Conservation (phyloP, 1,140 invertebrate genomes). For the Gryllus bimaculatus region DNA sequence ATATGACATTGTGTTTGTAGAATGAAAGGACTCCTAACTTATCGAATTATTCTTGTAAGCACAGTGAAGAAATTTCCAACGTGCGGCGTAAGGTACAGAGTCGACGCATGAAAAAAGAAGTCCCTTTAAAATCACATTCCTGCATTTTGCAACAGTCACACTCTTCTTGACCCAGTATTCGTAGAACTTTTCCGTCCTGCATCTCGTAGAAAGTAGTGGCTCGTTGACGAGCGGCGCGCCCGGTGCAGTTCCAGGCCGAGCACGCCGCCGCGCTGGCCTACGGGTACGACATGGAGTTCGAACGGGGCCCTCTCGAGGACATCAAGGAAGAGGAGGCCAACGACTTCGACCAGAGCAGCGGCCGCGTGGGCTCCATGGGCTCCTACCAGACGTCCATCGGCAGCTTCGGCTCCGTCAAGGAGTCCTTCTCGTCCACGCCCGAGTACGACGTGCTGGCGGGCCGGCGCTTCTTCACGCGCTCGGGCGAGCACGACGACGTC, state of each 20-base stretch:
- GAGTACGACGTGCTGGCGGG: slow-evolving; percentile 75
- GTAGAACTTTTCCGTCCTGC: too few relatives aligned
- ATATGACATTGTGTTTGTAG: too few relatives aligned
- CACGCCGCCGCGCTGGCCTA: slow-evolving; percentile 49
- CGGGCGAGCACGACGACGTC: slow-evolving; percentile 79
- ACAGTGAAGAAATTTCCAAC: too few relatives aligned
- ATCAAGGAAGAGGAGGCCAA: slow-evolving; percentile 83
- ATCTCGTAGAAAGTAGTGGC: too few relatives aligned
- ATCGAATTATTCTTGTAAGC: too few relatives aligned
- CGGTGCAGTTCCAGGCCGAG: slow-evolving; percentile 56
- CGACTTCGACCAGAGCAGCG: slow-evolving; percentile 71
- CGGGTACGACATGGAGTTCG: slow-evolving; percentile 59
- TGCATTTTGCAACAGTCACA: too few relatives aligned
- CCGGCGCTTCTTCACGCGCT: slow-evolving; percentile 63
- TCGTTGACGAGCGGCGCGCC: too few relatives aligned
- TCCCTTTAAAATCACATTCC: too few relatives aligned
- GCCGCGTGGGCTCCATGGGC: slow-evolving; percentile 64
- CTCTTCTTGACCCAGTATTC: too few relatives aligned
- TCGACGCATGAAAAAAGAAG: too few relatives aligned
- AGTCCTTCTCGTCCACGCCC: slow-evolving; percentile 69
- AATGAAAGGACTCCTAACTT: too few relatives aligned
- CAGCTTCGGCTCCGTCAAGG: slow-evolving; percentile 63
- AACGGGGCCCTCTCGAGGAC: slow-evolving; percentile 72
- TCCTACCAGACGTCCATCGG: slow-evolving; percentile 71
- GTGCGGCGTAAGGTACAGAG: too few relatives aligned